Evolutionary conservation across 2,797 vertebrate species (phyloP), one percentile per base, ranked within the genome.

Genomic region (Pseudomugil tenellus): DNA sequence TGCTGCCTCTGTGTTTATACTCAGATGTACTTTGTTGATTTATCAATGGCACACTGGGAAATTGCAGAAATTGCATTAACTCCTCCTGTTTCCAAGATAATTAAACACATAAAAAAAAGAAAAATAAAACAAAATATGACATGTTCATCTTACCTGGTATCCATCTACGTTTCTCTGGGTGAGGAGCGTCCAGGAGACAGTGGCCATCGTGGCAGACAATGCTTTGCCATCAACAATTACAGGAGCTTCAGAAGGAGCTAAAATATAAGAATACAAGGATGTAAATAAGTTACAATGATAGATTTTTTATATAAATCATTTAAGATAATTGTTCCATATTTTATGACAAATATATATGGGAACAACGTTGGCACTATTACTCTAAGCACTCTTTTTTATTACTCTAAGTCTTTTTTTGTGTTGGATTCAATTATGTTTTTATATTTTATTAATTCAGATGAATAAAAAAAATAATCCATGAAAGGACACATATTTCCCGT

Each of bases 191-290:
- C 98, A 99, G 72, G 87, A 92, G 59, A 99, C 93, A 19, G 93
- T 91, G 70, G 94, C 96, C 65, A 96, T 95, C 31, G 95, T 96
- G 70, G 97, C 96, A 0, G 96, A 97, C 7, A 96, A 72, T n/a
- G 95, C 92, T 91, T 86, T 94, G 39, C 90, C 87, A 0, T 92
- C 90, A 4, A 96, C 83, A 55, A 84, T 91, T 58, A 52, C 84
- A 28, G 97, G 97, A 60, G 91, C 87, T 89, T 97, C 96, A 72
- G 82, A 92, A 14, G 96, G 96, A 83, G 94, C 98, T 99, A 85
- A 66, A 80, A 83, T 84, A 84, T 84, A 17, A 43, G 39, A 62
- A 29, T 2, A 31, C 19, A 77, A 37, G n/a, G 41, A 58, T 37
- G 43, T 56, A 4, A 71, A 65, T 1, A 68, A 8, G 59, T 65